Evolutionary conservation across 2,888 invertebrate species (phyloP).

Genomic region (Myopa tessellatipennis): DNA sequence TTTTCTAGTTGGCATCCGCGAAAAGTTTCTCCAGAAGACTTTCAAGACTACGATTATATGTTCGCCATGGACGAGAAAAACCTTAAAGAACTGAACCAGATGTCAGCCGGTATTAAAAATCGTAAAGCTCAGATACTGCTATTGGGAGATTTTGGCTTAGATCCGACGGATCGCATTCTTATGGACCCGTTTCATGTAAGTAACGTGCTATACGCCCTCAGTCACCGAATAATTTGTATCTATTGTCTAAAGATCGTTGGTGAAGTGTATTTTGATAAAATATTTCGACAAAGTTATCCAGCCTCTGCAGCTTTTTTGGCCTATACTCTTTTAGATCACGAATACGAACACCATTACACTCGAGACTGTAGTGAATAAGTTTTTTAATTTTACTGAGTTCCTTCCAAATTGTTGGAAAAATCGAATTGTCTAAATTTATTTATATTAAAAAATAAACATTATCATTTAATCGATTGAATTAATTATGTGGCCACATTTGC

Average conservation of each 20-base stretch:
- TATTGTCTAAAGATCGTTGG: constrained; percentile 71
- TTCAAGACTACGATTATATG: constrained; percentile 83
- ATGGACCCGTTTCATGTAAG: constrained; percentile 91
- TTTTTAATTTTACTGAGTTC: too few relatives aligned
- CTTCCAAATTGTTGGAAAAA: too few relatives aligned
- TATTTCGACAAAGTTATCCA: constrained; percentile 77
- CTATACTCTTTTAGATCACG: constrained; percentile 43
- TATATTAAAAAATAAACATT: too few relatives aligned
- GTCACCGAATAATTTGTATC: not conserved
- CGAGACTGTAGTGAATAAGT: not conserved
- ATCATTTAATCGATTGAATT: too few relatives aligned
- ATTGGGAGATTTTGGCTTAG: constrained; percentile 84
- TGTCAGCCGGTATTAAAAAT: constrained; percentile 69
- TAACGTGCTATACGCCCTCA: constrained; percentile 40
- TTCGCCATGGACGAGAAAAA: constrained; percentile 93
- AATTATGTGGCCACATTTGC: too few relatives aligned
- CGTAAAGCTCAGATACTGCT: constrained; percentile 78
- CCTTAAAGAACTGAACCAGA: constrained; percentile 61
- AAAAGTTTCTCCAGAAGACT: constrained; percentile 78
- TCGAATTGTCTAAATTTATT: too few relatives aligned
- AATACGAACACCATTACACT: not conserved
- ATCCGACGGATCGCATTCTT: constrained; percentile 77
- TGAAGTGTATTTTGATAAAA: constrained; percentile 77
- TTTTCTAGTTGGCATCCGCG: constrained; percentile 74
- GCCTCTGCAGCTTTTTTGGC: constrained; percentile 75